Percentiles rank a stretch among this genome's conserved stretches.
phyloP scores from a whole-genome alignment of 2,113 vertebrate species.

The Albula goreensis region DNA sequence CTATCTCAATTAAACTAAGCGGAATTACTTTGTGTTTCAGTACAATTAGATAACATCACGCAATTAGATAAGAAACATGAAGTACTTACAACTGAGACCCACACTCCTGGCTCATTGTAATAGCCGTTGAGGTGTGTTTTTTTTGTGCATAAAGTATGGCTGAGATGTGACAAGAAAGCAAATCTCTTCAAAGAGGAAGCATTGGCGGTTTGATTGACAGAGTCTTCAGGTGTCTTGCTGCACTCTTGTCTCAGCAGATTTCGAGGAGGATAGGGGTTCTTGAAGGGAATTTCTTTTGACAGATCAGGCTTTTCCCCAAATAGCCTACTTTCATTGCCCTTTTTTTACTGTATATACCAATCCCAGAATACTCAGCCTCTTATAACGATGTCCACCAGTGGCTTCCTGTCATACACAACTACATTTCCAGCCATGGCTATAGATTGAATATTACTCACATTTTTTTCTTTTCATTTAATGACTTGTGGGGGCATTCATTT shows the following conservation, averaged over 20 bases:
- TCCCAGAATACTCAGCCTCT: conserved; percentile 25
- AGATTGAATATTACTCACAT: neutral
- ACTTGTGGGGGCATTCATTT: too few relatives aligned
- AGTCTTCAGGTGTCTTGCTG: conserved; percentile 45
- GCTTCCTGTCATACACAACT: neutral
- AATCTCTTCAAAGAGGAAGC: conserved; percentile 50
- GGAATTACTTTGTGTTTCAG: neutral
- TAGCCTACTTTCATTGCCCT: conserved; percentile 26
- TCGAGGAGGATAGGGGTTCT: conserved; percentile 45
- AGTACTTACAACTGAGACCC: neutral
- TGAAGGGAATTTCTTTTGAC: conserved; percentile 40
- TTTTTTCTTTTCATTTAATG: too few relatives aligned
- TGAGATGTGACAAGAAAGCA: conserved; percentile 63
- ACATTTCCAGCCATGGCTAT: neutral
- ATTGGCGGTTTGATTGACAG: conserved; percentile 56
- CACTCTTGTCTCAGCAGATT: conserved; percentile 54
- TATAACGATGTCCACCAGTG: conserved; percentile 26
- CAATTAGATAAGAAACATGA: neutral
- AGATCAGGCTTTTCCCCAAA: conserved; percentile 44
- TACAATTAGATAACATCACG: neutral
- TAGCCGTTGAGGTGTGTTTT: conserved; percentile 31
- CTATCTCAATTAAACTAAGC: conserved; percentile 13
- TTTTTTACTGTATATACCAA: conserved; percentile 32
- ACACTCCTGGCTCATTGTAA: neutral
- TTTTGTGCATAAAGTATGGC: conserved; percentile 43